phyloP scores from a whole-genome alignment of 2,113 vertebrate genomes.

The Neoarius graeffei region DNA sequence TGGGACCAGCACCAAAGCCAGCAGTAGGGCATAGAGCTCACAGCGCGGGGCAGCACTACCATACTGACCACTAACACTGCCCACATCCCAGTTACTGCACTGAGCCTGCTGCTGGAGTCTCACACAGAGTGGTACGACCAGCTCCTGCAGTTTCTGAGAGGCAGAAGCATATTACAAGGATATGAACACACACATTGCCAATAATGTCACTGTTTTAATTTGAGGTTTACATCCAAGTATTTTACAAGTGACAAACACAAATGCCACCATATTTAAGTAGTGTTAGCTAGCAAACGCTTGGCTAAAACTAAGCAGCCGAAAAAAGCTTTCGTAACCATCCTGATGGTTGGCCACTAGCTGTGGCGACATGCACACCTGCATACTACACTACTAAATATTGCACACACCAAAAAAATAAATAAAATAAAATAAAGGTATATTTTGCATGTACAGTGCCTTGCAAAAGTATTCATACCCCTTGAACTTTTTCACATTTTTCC shows the following conservation, averaged over 20 bases:
- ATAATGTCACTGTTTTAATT: background rate
- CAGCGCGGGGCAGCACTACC: constrained; percentile 71
- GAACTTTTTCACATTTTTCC: too few species aligned
- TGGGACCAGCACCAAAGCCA: constrained; percentile 81
- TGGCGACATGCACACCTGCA: background rate
- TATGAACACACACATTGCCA: background rate
- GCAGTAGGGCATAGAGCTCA: constrained; percentile 80
- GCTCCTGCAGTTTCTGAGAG: constrained; percentile 80
- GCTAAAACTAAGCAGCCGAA: background rate
- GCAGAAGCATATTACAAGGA: background rate
- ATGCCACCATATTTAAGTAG: background rate
- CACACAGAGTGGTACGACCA: constrained; percentile 79
- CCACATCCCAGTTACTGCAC: constrained; percentile 50
- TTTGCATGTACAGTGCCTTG: too few species aligned
- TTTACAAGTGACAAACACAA: background rate
- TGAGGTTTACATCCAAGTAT: background rate
- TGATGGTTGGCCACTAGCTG: background rate
- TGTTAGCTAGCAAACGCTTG: background rate
- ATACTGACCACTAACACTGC: constrained; percentile 72
- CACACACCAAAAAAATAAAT: too few species aligned
- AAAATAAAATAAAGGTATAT: too few species aligned
- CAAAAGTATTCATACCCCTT: too few species aligned
- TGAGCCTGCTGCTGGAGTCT: constrained; percentile 76
- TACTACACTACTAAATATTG: background rate
- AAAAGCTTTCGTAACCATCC: background rate